A percentile compares a stretch with the other conserved stretches of the same genome.
These are phyloP conservation scores for Eurytoma californica DNA, from an alignment of 2,888 invertebrate genomes.

Conservation along the genomic window DNA sequence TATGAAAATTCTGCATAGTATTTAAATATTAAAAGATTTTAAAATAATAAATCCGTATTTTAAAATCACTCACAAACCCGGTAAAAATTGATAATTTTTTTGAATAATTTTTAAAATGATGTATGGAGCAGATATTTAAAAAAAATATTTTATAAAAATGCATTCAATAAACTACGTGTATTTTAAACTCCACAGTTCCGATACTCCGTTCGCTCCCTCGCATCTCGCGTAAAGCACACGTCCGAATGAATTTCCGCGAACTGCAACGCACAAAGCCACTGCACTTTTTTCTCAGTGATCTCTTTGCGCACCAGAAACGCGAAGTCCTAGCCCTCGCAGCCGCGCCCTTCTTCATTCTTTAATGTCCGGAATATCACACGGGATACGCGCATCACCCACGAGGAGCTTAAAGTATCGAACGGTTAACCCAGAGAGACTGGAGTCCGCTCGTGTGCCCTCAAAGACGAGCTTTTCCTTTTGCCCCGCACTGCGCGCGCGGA, in stretches of 20 bases:
- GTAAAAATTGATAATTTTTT: no score
- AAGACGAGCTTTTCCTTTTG: conserved; percentile 58
- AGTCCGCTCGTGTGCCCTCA: conserved; percentile 48
- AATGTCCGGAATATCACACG: conserved; percentile 42
- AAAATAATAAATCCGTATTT: no score
- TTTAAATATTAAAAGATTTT: not conserved
- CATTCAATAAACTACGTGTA: no score
- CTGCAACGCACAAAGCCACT: not conserved
- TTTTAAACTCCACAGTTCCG: not conserved
- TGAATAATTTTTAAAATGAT: no score
- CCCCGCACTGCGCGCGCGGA: conserved; percentile 56
- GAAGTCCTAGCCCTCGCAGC: not conserved
- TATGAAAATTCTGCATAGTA: not conserved
- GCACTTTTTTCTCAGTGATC: not conserved
- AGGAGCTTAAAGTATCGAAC: conserved; percentile 48
- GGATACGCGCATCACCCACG: not conserved
- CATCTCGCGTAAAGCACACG: not conserved
- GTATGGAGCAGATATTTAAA: no score
- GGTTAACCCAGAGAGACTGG: conserved; percentile 47
- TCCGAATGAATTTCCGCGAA: not conserved
- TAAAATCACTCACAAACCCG: no score
- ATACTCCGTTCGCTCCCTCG: not conserved
- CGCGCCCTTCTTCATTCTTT: conserved; percentile 47
- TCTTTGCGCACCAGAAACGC: not conserved
- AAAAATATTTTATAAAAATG: no score